These are phyloP conservation scores for Hepsetus odoe DNA, from an alignment of 2,113 vertebrate genomes.

Conservation along the genomic window DNA sequence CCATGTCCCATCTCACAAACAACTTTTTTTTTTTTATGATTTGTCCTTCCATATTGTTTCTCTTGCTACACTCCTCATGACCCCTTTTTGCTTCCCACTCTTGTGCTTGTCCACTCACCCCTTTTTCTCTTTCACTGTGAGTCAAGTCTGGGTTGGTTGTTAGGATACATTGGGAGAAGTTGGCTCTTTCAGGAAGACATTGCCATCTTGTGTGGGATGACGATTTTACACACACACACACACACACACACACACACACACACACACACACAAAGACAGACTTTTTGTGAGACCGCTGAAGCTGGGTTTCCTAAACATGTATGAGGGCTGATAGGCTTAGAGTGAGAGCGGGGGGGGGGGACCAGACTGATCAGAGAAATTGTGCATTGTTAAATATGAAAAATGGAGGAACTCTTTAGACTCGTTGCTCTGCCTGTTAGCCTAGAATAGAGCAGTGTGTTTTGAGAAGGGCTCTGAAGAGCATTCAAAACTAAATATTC, in stretches of 20 bases:
- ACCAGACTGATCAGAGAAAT: no score
- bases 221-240: slow-evolving; percentile 36
- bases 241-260: slow-evolving; percentile 25
- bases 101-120: neutral
- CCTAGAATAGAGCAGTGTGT: neutral
- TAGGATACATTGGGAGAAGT: slow-evolving; percentile 42
- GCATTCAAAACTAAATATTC: no score
- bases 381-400: neutral
- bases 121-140: slow-evolving; percentile 36
- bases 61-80: neutral
- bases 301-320: slow-evolving; percentile 48
- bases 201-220: slow-evolving; percentile 49
- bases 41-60: slow-evolving; percentile 2
- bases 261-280: slow-evolving; percentile 39
- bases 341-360: slow-evolving; percentile 8
- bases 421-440: neutral
- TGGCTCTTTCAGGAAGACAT: slow-evolving; percentile 50
- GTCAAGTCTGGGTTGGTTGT: slow-evolving; percentile 40
- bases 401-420: neutral
- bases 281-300: slow-evolving; percentile 50
- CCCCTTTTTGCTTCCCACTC: slow-evolving; percentile 12
- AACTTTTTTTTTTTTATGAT: slow-evolving; percentile 2
- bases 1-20: neutral
- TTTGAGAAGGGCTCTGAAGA: no score
- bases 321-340: slow-evolving; percentile 36